Conservation (phyloP, 2,113 vertebrate species). For the Dissostichus mawsoni region DNA sequence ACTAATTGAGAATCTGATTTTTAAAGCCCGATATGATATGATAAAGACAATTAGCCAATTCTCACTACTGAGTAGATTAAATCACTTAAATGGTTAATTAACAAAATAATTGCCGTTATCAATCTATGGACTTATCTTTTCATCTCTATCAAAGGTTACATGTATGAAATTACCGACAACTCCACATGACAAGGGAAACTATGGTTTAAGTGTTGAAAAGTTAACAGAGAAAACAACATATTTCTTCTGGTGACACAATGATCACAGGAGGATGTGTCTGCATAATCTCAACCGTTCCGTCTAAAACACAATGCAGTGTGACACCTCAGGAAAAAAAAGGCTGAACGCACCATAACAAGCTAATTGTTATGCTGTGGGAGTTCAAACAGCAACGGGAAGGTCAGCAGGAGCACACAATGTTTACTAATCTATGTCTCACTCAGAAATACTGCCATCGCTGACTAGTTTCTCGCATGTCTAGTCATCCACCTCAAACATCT, state of each 20-base stretch:
- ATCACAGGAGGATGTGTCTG: conserved; percentile 30
- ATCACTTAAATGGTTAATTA: not conserved
- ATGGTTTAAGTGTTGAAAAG: conserved; percentile 21
- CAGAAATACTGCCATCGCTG: conserved; percentile 18
- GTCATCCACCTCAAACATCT: not conserved
- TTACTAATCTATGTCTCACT: conserved; percentile 43
- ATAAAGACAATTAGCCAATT: not conserved
- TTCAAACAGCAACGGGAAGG: conserved; percentile 37
- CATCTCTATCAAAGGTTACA: not conserved
- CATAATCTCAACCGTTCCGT: conserved; percentile 15
- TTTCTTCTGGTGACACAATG: conserved; percentile 37
- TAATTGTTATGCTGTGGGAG: conserved; percentile 50
- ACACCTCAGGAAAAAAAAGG: conserved; percentile 25
- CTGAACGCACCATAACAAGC: conserved; percentile 22
- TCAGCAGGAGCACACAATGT: conserved; percentile 39
- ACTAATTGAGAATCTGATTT: not conserved
- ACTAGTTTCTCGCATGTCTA: conserved; percentile 6
- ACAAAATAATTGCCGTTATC: not conserved
- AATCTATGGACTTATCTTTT: conserved; percentile 22
- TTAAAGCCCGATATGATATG: not conserved
- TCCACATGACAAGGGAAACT: conserved; percentile 28
- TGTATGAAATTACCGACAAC: conserved; percentile 24
- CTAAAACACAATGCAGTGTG: conserved; percentile 5
- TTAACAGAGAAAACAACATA: conserved; percentile 25
- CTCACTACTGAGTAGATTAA: not conserved